A percentile compares a stretch with the other conserved stretches of the same genome.
Evolutionary conservation across 2,888 invertebrate genomes (phyloP).

Genomic region (Sesamia inferens): DNA sequence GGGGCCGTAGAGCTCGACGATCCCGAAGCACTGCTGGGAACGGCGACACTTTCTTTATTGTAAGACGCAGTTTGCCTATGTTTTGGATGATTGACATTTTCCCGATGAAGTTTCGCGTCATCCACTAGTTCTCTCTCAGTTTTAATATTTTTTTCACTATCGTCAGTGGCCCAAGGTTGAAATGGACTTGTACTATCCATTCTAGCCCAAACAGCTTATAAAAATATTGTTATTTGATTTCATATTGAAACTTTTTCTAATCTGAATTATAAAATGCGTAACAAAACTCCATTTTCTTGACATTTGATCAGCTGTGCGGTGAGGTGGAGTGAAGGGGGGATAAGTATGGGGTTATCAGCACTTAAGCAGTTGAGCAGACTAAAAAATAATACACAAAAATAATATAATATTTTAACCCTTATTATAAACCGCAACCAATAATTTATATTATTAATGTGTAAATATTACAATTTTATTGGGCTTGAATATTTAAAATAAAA

Average conservation of each 20-base stretch:
- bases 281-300: conserved; percentile 90
- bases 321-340: conserved; percentile 79
- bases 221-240: conserved; percentile 78
- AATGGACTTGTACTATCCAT: conserved; percentile 88
- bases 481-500: too few species aligned
- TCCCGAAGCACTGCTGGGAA: conserved; percentile 82
- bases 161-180: conserved; percentile 88
- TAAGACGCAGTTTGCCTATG: conserved; percentile 90
- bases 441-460: neutral
- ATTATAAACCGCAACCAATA: too few species aligned
- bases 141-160: conserved; percentile 87
- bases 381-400: neutral
- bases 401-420: too few species aligned
- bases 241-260: conserved; percentile 84
- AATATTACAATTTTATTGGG: neutral
- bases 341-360: conserved; percentile 41
- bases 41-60: conserved; percentile 87
- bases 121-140: conserved; percentile 87
- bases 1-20: conserved; percentile 79
- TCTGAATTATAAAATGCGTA: conserved; percentile 86
- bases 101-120: conserved; percentile 90
- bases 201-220: conserved; percentile 81
- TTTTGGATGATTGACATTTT: conserved; percentile 90
- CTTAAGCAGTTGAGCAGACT: neutral
- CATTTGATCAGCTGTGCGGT: conserved; percentile 90